Base-by-base conservation (phyloP, 2,113 vertebrate species). In the Pionites leucogaster region DNA sequence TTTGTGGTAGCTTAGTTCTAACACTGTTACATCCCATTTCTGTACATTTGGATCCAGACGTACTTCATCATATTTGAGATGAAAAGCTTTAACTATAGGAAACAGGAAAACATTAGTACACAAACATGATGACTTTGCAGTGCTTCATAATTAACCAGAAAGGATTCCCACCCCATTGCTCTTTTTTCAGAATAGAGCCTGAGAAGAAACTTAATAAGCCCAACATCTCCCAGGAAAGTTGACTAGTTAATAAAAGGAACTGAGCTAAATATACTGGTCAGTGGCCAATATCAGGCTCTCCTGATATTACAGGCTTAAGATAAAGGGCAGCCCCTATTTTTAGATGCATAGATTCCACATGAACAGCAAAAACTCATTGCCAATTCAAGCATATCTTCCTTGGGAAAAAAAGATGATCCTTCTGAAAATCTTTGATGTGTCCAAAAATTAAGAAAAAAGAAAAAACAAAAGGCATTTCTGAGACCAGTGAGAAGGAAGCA, bases 1-100 rank as follows among this genome's bases (percentile, higher is more conserved):
- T 96, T 99, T 99, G 97, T 99, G 99, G 95, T 99, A 99, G 97
- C 99, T 99, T 69, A 99, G 97, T 93, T 99, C 99, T 98, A 99
- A 98, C 81, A 99, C 98, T 39, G 99, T 99, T 19, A 99, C 99
- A 46, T 99, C 99, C 99, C 99, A 99, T 85, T 99, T 99, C 97
- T 99, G 99, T 80, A 99, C 99, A 13, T 99, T 99, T 85, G 99
- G 99, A 97, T 99, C 99, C 35, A 98, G 98, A 87, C 99, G 99
- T 50, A 98, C 99, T 96, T 99, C 99, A 31, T 99, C 99, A 6
- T 99, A 99, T 65, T 99, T 99, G 92, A 99, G 98, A 97, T 99
- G 99, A 97, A 99, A 99, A 91, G 99, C 99, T 99, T 99, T 99
- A 97, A 99, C 99, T 99, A 92, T 17, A 95, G 44, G 46, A 81